phyloP scores from a whole-genome alignment of 2,113 vertebrate species.

The Varanus salvator region DNA sequence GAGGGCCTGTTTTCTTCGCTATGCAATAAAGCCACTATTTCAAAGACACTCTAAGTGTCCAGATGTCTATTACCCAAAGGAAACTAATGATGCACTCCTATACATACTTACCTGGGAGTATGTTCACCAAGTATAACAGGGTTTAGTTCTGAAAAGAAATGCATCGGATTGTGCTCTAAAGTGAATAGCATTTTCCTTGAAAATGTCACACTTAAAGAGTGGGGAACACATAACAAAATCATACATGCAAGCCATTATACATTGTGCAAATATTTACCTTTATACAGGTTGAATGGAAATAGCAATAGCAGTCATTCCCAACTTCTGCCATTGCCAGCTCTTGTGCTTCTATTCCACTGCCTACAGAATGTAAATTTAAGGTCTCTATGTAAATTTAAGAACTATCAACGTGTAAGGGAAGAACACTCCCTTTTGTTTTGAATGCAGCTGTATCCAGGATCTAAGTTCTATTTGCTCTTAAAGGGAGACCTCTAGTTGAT shows the following conservation, averaged over 20 bases:
- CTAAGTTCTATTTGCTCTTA: conserved; percentile 58
- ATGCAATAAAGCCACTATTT: not conserved
- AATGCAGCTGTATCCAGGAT: conserved; percentile 59
- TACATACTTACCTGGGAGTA: not conserved
- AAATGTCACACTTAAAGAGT: not conserved
- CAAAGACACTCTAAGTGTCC: not conserved
- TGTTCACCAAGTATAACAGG: not conserved
- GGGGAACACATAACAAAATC: not conserved
- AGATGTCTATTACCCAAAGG: not conserved
- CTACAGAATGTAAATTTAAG: conserved; percentile 45
- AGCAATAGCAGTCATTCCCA: conserved; percentile 76
- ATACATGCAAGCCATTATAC: conserved; percentile 52
- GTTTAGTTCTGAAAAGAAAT: not conserved
- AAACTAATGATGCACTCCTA: not conserved
- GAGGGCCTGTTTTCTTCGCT: not conserved
- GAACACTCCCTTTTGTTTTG: conserved; percentile 49
- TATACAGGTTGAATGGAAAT: conserved; percentile 68
- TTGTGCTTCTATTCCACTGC: conserved; percentile 67
- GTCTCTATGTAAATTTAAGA: conserved; percentile 60
- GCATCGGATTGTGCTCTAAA: not conserved
- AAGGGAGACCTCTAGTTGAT: conserved; percentile 62
- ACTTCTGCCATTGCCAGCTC: conserved; percentile 73
- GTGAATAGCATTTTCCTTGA: not conserved
- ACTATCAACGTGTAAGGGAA: conserved; percentile 61
- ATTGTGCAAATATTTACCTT: conserved; percentile 74